These are phyloP conservation scores for Zaprionus inermis DNA, from an alignment of 1,140 invertebrate species.

Conservation along the genomic window DNA sequence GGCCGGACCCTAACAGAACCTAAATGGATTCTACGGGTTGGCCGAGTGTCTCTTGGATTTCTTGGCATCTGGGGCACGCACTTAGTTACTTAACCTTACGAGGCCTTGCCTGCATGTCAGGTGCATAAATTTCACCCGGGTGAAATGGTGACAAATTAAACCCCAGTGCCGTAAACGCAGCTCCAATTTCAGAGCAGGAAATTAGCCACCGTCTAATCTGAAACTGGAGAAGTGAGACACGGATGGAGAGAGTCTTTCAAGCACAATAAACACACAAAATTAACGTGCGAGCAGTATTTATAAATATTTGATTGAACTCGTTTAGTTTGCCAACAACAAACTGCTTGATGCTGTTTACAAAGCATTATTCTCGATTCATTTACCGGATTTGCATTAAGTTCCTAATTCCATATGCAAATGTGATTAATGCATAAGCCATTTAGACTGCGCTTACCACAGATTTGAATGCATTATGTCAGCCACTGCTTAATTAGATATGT, in stretches of 20 bases:
- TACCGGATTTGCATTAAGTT: background rate
- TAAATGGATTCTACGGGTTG: background rate
- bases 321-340: background rate
- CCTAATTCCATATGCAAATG: background rate
- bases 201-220: slow-evolving; percentile 32
- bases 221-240: background rate
- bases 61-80: background rate
- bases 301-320: background rate
- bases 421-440: background rate
- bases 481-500: slow-evolving; percentile 14
- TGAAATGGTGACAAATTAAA: slow-evolving; percentile 59
- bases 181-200: slow-evolving; percentile 12
- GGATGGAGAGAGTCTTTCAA: background rate
- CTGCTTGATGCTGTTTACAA: background rate
- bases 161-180: slow-evolving; percentile 26
- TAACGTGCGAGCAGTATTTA: background rate
- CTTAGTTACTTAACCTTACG: slow-evolving; percentile 33
- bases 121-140: slow-evolving; percentile 60
- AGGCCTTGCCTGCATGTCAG: slow-evolving; percentile 45
- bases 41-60: background rate
- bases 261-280: background rate
- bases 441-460: background rate
- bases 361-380: background rate
- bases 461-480: slow-evolving; percentile 1
- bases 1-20: background rate